Base-by-base conservation (phyloP, 2,888 invertebrate genomes). In the Acheta domesticus region DNA sequence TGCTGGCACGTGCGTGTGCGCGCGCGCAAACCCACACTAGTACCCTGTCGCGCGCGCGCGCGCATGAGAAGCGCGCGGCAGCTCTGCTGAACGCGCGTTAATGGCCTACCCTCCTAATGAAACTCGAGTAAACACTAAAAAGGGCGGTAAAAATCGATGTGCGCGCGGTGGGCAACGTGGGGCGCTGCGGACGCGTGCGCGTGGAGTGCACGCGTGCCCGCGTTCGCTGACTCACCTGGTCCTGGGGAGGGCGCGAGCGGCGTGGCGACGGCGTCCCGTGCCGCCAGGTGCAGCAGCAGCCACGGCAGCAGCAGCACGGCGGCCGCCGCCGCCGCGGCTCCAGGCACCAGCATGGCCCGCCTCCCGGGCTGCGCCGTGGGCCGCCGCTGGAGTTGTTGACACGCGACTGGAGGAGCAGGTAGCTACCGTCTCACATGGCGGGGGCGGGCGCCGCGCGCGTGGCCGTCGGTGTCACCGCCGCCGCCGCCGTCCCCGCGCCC, bases 31-130 rank as follows among this genome's bases (percentile, higher is more conserved):
- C 36, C 36, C 8, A 8, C 36, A 8, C 36, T 0, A 5, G 5
- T 5, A 8, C 36, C 23, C 8, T 36, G 5, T 3, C 36, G 36
- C 5, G 5, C 14, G 62, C 3, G n/a, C 62, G n/a, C 62, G 62
- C 62, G 16, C n/a, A 3, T 16, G 62, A 62, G 62, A 11, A 62
- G 36, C 62, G n/a, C 62, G 62, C n/a, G 62, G n/a, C 62, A 62
- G 62, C 11, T 8, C 16, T 11, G 16, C 14, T 12, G 62, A 14
- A 12, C 62, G 62, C 62, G 62, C 62, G 62, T 62, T 62, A 62
- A 62, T 62, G 62, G n/a, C 62, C n/a, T n/a, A n/a, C n/a, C 62
- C n/a, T 62, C 62, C n/a, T 16, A 62, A 62, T 62, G 62, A 62
- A 62, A 62, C 62, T 62, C 62, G 62, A 62, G 62, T 62, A 62